Percentiles rank a stretch among this genome's conserved stretches.
These are phyloP conservation scores for Malurus melanocephalus DNA, from an alignment of 2,113 vertebrate genomes.

Conservation along the genomic window DNA sequence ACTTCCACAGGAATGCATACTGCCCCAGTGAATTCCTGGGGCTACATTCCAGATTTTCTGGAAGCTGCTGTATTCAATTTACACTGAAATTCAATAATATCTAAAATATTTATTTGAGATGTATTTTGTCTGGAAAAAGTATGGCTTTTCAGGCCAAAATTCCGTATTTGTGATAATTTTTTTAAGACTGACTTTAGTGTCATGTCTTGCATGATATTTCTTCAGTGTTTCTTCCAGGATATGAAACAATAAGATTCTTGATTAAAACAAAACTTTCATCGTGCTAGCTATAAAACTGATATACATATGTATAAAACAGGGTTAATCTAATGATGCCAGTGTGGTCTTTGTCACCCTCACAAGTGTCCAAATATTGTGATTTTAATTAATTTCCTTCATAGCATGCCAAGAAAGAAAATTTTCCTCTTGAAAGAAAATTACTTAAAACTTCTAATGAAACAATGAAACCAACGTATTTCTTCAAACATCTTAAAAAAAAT, in stretches of 20 bases:
- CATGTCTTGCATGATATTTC: not conserved
- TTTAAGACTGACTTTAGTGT: not conserved
- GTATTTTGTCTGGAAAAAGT: not conserved
- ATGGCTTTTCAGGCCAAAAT: not conserved
- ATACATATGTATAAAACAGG: not conserved
- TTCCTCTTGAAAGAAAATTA: not conserved
- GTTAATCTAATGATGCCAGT: not conserved
- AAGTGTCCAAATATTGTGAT: not conserved
- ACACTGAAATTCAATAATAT: not conserved
- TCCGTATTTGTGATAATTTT: not conserved
- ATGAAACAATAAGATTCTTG: not conserved
- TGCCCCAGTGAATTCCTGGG: not conserved
- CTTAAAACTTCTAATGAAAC: not conserved
- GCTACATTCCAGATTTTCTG: not conserved
- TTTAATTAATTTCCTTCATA: not conserved
- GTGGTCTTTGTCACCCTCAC: not conserved
- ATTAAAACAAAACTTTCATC: not conserved
- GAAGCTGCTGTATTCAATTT: not conserved
- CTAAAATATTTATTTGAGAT: not conserved
- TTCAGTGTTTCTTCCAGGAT: not conserved
- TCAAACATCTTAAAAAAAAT: not conserved
- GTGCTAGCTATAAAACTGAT: not conserved
- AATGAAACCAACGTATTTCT: not conserved
- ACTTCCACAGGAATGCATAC: not conserved
- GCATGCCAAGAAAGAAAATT: not conserved